A percentile compares a stretch with the other conserved stretches of the same genome.
Conservation (phyloP, 2,888 invertebrate genomes). For the Xylota segnis region DNA sequence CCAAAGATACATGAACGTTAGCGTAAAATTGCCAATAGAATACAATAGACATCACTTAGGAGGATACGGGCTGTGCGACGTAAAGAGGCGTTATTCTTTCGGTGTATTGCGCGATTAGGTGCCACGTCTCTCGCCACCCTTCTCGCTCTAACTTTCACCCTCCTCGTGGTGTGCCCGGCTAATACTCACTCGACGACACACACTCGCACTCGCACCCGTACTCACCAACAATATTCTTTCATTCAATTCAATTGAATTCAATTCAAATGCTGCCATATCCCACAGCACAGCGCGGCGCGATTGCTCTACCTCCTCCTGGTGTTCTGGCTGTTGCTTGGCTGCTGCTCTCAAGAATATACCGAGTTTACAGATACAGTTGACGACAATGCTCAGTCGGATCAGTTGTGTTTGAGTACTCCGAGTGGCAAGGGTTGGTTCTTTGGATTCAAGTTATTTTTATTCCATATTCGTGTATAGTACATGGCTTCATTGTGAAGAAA, state of each 20-base stretch:
- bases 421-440: slow-evolving; percentile 60
- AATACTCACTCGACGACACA: slow-evolving; percentile 30
- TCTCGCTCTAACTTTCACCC: slow-evolving; percentile 56
- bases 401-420: slow-evolving; percentile 69
- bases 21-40: slow-evolving; percentile 57
- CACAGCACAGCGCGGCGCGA: slow-evolving; percentile 47
- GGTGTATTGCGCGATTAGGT: slow-evolving; percentile 67
- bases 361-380: slow-evolving; percentile 72
- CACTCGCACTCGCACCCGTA: neutral
- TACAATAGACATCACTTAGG: slow-evolving; percentile 5
- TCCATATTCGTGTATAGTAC: neutral
- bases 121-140: slow-evolving; percentile 45
- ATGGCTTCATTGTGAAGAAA: slow-evolving; percentile 1
- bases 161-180: slow-evolving; percentile 21
- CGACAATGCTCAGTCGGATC: slow-evolving; percentile 73
- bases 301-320: slow-evolving; percentile 28
- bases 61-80: slow-evolving; percentile 36
- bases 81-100: slow-evolving; percentile 9
- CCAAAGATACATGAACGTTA: slow-evolving; percentile 11
- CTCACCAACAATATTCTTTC: slow-evolving; percentile 45
- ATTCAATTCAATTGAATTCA: slow-evolving; percentile 76
- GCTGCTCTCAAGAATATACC: slow-evolving; percentile 61
- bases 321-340: slow-evolving; percentile 8
- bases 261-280: slow-evolving; percentile 75
- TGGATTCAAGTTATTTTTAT: slow-evolving; percentile 17